phyloP scores from a whole-genome alignment of 2,888 invertebrate species.

The Zygothrica quintamaculata region DNA sequence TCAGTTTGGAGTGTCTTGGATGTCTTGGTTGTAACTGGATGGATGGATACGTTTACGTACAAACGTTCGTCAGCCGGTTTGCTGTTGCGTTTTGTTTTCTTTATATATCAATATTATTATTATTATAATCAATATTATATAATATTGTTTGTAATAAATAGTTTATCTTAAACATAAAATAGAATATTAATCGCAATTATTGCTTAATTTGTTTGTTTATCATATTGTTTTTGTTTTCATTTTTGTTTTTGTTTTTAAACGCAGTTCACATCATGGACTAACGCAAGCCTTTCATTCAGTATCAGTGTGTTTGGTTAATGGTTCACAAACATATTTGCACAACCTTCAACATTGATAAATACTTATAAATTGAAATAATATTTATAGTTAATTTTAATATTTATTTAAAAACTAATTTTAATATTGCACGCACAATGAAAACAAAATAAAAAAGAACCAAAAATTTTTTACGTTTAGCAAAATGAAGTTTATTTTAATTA shows the following conservation, averaged over 20 bases:
- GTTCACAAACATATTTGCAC: conserved; percentile 75
- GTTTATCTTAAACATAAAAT: conserved; percentile 70
- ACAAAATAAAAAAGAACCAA: conserved; percentile 20
- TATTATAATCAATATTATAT: conserved; percentile 28
- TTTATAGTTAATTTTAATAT: conserved; percentile 29
- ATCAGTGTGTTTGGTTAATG: conserved; percentile 57
- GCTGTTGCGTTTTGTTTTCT: conserved; percentile 27
- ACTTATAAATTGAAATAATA: conserved; percentile 25
- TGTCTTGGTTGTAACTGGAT: conserved; percentile 70
- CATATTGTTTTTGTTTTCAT: too few relatives aligned
- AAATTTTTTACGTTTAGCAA: conserved; percentile 42
- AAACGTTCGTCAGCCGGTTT: conserved; percentile 65
- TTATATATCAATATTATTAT: conserved; percentile 1
- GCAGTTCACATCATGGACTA: conserved; percentile 49
- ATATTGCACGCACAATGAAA: conserved; percentile 55
- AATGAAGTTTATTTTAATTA: conserved; percentile 68
- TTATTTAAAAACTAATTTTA: conserved; percentile 20
- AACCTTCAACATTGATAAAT: conserved; percentile 71
- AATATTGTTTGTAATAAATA: conserved; percentile 29
- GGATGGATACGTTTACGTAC: conserved; percentile 83
- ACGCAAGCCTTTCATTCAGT: conserved; percentile 55
- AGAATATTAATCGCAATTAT: conserved; percentile 70
- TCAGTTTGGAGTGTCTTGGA: conserved; percentile 76
- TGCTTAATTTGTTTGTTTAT: too few relatives aligned
- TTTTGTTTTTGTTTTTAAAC: conserved; percentile 41